Conservation (phyloP, 2,888 invertebrate genomes). For the Ennomos fuscantarius region DNA sequence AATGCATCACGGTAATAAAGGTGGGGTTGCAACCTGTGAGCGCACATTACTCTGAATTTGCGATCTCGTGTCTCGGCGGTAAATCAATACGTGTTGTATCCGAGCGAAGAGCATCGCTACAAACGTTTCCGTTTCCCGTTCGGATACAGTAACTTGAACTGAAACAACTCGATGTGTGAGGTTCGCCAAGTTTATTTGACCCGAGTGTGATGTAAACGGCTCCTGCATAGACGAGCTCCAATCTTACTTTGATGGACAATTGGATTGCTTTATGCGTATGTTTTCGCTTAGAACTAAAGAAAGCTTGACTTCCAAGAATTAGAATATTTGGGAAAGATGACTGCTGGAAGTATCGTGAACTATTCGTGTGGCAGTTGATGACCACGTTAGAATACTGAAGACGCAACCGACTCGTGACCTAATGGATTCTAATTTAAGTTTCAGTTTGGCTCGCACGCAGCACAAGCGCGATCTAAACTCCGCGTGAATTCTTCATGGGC, state of each 20-base stretch:
- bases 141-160: slow-evolving; percentile 18
- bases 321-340: too few species aligned
- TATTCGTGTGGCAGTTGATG: too few species aligned
- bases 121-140: slow-evolving; percentile 18
- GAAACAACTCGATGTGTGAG: slow-evolving; percentile 7
- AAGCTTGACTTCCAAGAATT: too few species aligned
- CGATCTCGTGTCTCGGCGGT: slow-evolving; percentile 27
- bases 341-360: too few species aligned
- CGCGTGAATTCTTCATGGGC: slow-evolving; percentile 51
- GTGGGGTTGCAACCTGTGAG: slow-evolving; percentile 26
- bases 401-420: slow-evolving; percentile 37
- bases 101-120: slow-evolving; percentile 15
- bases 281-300: not conserved
- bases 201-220: slow-evolving; percentile 1
- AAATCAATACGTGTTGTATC: slow-evolving; percentile 31
- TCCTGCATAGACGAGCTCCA: not conserved
- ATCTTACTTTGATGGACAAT: slow-evolving; percentile 8
- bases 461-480: slow-evolving; percentile 33
- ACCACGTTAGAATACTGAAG: slow-evolving; percentile 2
- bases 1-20: slow-evolving; percentile 33
- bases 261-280: not conserved
- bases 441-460: slow-evolving; percentile 38
- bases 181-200: slow-evolving; percentile 11
- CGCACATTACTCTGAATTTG: slow-evolving; percentile 31
- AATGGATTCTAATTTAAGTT: slow-evolving; percentile 44